Evolutionary conservation across 2,888 invertebrate species (phyloP).

Genomic region (Melipona beecheii): DNA sequence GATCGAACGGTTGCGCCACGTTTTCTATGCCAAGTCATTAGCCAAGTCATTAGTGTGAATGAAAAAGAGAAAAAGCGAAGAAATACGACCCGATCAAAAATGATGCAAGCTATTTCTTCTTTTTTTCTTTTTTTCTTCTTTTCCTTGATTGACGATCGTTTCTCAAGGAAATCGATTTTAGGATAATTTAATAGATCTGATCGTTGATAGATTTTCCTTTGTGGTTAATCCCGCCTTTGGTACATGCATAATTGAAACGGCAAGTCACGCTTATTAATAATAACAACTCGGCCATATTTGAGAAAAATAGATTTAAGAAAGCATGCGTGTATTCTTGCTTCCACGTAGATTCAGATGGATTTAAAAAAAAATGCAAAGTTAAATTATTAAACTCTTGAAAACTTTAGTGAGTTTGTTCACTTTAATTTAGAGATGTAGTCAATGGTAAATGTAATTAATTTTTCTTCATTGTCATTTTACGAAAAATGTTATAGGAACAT

Average conservation of each 20-base stretch:
- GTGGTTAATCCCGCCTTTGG: not conserved
- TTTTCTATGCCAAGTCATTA: not conserved
- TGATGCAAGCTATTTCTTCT: no score
- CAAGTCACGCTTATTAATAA: not conserved
- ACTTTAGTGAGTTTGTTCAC: no score
- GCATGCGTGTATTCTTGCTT: no score
- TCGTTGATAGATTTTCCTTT: not conserved
- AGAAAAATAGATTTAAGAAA: not conserved
- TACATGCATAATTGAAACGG: not conserved
- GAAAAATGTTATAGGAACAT: not conserved
- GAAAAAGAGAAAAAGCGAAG: no score
- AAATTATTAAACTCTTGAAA: no score
- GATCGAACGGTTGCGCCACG: not conserved
- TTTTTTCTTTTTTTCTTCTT: no score
- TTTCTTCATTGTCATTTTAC: not conserved
- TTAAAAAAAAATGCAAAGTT: no score
- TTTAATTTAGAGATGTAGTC: not conserved
- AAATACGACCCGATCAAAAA: no score
- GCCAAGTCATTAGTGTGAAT: no score
- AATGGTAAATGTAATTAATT: rapidly evolving
- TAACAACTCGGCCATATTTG: no score
- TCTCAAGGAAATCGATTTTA: not conserved
- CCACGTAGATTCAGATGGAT: no score
- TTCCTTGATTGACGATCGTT: no score
- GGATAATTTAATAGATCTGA: not conserved